Evolutionary conservation across 1,140 invertebrate genomes (phyloP).

Genomic region (Zeugodacus cucurbitae): DNA sequence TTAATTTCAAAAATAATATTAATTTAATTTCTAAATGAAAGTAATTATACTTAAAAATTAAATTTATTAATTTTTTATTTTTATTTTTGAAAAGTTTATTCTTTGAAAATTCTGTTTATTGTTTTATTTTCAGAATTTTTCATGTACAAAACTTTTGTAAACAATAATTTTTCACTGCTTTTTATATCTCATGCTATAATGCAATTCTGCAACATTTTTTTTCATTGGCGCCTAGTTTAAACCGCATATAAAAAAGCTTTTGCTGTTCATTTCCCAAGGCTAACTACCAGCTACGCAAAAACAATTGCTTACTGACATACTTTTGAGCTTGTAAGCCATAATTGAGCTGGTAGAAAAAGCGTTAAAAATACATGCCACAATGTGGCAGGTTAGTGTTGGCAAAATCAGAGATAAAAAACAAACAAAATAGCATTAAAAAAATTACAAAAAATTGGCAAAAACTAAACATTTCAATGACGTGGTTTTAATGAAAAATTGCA

Average conservation of each 20-base stretch:
- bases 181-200: background rate
- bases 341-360: background rate
- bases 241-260: background rate
- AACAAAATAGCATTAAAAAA: background rate
- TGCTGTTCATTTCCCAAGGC: background rate
- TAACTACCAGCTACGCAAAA: slow-evolving; percentile 21
- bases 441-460: background rate
- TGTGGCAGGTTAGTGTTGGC: background rate
- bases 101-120: no score
- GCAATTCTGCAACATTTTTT: background rate
- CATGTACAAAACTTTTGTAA: background rate
- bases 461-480: background rate
- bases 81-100: no score
- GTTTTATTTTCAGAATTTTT: background rate
- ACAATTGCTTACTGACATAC: slow-evolving; percentile 33
- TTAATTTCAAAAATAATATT: no score
- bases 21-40: no score
- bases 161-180: background rate
- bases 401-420: background rate
- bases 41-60: no score
- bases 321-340: background rate
- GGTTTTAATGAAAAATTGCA: background rate
- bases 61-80: no score
- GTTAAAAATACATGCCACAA: background rate
- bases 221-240: background rate